Evolutionary conservation across 2,888 invertebrate species (phyloP), one percentile per base, ranked within the genome.

Genomic region (Eulithis testata): DNA sequence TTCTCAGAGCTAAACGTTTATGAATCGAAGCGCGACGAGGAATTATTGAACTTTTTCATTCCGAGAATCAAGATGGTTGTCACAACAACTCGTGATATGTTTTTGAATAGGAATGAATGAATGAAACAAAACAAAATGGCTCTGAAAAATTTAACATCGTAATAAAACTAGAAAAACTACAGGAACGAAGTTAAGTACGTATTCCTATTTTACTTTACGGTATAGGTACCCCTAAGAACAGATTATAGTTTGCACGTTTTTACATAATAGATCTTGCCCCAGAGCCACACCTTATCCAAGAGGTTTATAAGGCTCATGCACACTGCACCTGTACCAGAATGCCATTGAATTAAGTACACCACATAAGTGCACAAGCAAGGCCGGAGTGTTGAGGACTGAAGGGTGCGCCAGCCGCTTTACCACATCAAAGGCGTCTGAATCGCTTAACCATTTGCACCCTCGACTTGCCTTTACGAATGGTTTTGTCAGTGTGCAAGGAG

Each of bases 361-460:
- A 63, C 63, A 55, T 65, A 68, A 69, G 65, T 68, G 65, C 69
- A 52, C 64, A 65, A 71, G 71, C 64, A 58, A 55, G 43, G 27
- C 27, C 51, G 11, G 36, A 52, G 55, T 59, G 57, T 50, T 59
- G 14, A 36, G 51, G 27, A 59, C 43, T 52, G 49, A 31, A 21
- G 59, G 63, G 60, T 27, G 65, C 66, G 56, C 63, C 57, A 45
- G 52, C 43, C 54, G 40, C 63, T 52, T 53, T 55, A 51, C 72
- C 69, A 73, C 73, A 71, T 73, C 72, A 75, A 75, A 73, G 72
- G 63, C 57, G 66, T 49, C 51, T 59, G 66, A 71, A 69, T 72
- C 66, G 70, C 70, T 74, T 68, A 73, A 71, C 70, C 69, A 68
- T 71, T 73, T 71, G 65, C 60, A 69, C 71, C 64, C 71, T 73